phyloP scores from a whole-genome alignment of 2,797 vertebrate species.

The Nyctibius grandis region DNA sequence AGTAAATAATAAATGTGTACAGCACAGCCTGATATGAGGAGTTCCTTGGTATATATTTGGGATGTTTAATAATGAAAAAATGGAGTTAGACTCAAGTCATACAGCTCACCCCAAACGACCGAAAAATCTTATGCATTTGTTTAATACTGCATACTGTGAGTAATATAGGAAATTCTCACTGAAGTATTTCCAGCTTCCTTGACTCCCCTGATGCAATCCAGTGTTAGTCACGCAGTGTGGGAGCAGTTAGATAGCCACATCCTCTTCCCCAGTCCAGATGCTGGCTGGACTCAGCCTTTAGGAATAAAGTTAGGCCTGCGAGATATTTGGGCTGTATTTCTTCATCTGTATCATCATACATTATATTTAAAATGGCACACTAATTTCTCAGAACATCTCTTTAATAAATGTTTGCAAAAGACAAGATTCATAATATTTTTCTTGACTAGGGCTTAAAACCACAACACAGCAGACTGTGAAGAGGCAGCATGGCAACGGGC shows the following conservation, averaged over 20 bases:
- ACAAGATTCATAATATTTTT: not conserved
- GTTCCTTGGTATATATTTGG: not conserved
- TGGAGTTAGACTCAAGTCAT: not conserved
- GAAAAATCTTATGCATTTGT: not conserved
- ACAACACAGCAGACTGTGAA: not conserved
- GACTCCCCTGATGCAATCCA: not conserved
- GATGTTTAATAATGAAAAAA: not conserved
- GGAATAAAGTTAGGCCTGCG: not conserved
- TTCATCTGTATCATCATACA: not conserved
- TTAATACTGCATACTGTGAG: not conserved
- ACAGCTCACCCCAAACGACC: not conserved
- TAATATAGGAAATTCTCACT: constrained; percentile 6
- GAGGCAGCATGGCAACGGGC: not conserved
- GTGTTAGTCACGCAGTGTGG: not conserved
- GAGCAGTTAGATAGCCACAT: not conserved
- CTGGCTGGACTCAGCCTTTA: not conserved
- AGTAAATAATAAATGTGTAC: not conserved
- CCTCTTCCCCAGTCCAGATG: not conserved
- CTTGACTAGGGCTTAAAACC: not conserved
- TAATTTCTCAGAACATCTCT: not conserved
- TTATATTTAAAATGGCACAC: not conserved
- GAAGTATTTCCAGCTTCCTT: not conserved
- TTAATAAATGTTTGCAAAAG: not conserved
- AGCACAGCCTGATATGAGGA: not conserved
- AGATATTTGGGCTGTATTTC: not conserved